Conservation (phyloP, 2,888 invertebrate genomes). For the Ochropleura plecta region DNA sequence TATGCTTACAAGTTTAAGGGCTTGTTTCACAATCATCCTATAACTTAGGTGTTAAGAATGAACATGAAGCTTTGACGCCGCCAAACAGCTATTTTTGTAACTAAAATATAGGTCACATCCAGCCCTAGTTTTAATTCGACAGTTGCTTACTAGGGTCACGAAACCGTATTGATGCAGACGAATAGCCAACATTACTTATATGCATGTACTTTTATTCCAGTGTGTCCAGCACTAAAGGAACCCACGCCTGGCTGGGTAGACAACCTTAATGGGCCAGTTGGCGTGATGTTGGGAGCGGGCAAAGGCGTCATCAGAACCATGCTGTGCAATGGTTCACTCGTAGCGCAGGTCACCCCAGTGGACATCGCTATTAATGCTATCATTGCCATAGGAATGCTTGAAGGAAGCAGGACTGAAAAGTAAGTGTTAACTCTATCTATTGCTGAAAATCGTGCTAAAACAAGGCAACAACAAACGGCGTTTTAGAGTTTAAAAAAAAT, state of each 20-base stretch:
- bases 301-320: slow-evolving; percentile 97
- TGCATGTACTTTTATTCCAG: slow-evolving; percentile 72
- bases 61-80: neutral
- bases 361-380: slow-evolving; percentile 95
- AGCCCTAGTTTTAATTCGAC: neutral
- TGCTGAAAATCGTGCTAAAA: neutral
- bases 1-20: neutral
- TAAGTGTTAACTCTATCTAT: slow-evolving; percentile 69
- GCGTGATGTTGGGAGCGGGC: slow-evolving; percentile 94
- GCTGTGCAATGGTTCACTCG: slow-evolving; percentile 93
- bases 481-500: neutral
- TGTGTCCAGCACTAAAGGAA: slow-evolving; percentile 90
- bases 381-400: slow-evolving; percentile 93
- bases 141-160: neutral
- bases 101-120: neutral
- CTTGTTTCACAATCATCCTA: neutral
- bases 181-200: neutral
- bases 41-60: neutral
- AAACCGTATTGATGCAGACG: neutral
- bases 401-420: slow-evolving; percentile 87
- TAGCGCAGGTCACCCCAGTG: slow-evolving; percentile 94
- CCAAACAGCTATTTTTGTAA: neutral
- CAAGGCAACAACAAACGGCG: neutral
- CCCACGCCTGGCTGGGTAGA: slow-evolving; percentile 97
- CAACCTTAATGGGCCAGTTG: slow-evolving; percentile 97